A percentile compares a stretch with the other conserved stretches of the same genome.
Conservation (phyloP, 2,113 vertebrate genomes). For the Galemys pyrenaicus region DNA sequence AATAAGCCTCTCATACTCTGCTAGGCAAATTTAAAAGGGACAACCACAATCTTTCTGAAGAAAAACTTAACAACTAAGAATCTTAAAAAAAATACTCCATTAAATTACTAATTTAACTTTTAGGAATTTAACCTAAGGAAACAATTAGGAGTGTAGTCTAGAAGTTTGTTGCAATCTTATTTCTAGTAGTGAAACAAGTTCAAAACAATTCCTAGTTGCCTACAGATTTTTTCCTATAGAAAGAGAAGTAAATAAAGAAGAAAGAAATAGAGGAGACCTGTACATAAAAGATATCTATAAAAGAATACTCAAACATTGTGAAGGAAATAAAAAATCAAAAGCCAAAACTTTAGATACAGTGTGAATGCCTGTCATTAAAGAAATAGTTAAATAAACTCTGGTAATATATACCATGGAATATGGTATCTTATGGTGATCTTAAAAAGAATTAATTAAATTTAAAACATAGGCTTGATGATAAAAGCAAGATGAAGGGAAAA, state of each 20-base stretch:
- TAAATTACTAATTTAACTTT: conserved; percentile 33
- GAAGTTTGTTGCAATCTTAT: not conserved
- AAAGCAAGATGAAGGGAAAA: conserved; percentile 50
- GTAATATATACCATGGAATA: not conserved
- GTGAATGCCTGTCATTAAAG: not conserved
- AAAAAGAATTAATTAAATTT: conserved; percentile 9
- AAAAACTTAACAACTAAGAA: conserved; percentile 21
- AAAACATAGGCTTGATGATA: not conserved
- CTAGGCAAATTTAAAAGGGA: not conserved
- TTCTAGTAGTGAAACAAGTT: not conserved
- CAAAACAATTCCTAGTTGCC: not conserved
- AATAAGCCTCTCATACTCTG: not conserved
- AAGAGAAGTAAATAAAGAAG: not conserved
- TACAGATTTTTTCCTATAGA: not conserved
- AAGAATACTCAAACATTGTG: not conserved
- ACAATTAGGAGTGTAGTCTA: not conserved
- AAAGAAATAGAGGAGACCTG: not conserved
- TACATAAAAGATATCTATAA: conserved; percentile 6
- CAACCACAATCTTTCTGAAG: not conserved
- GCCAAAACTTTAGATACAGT: not conserved
- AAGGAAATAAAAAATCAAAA: not conserved
- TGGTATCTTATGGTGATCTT: not conserved
- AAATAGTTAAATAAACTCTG: conserved; percentile 6
- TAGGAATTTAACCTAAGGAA: not conserved
- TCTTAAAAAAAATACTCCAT: not conserved